Evolutionary conservation across 2,888 invertebrate species (phyloP).

Genomic region (Agrypnus murinus): DNA sequence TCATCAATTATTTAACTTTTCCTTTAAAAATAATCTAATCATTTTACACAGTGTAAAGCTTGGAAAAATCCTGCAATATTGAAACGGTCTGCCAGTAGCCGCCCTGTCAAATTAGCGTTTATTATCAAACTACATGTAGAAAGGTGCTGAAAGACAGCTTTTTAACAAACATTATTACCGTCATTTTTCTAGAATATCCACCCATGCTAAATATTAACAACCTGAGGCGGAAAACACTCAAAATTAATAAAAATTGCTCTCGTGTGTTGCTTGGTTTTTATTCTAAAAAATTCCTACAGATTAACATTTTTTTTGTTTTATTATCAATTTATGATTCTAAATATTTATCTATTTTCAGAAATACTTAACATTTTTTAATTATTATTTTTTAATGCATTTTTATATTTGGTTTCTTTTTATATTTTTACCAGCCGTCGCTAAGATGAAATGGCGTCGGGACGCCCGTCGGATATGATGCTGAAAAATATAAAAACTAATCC

Average conservation of each 20-base stretch:
- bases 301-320: background rate
- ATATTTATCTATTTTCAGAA: background rate
- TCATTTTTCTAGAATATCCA: constrained; percentile 11
- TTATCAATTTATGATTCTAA: background rate
- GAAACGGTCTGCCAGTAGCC: constrained; percentile 25
- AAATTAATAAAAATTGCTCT: constrained; percentile 10
- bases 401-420: background rate
- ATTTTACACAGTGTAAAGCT: constrained; percentile 10
- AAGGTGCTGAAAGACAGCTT: constrained; percentile 27
- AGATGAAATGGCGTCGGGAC: constrained; percentile 44
- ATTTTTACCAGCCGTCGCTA: constrained; percentile 36
- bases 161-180: constrained; percentile 18
- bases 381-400: background rate
- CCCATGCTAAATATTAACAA: constrained; percentile 1
- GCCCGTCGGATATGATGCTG: constrained; percentile 37
- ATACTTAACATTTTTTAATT: background rate
- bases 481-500: background rate
- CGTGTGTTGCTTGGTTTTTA: background rate
- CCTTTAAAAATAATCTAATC: constrained; percentile 28
- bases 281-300: background rate
- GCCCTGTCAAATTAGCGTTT: constrained; percentile 28
- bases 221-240: constrained; percentile 7
- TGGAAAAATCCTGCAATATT: constrained; percentile 26
- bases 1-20: constrained; percentile 14
- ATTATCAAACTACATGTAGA: constrained; percentile 23